Base-by-base conservation (phyloP, 2,888 invertebrate species). In the Entomobrya proxima region DNA sequence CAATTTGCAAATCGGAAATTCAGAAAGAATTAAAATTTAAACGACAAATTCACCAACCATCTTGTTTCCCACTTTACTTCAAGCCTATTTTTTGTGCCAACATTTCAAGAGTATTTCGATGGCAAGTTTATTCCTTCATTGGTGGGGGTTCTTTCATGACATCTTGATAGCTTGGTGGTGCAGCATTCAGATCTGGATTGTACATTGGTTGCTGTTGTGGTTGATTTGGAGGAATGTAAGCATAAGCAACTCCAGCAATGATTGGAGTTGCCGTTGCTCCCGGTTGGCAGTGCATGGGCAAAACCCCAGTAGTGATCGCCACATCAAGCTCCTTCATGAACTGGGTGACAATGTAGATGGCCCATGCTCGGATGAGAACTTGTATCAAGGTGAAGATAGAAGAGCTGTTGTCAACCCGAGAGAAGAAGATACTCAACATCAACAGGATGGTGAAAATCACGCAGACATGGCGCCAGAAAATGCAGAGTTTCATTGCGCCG, bases 391-490 rank as follows among this genome's bases (percentile, higher is more conserved):
- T 64, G 72, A 87, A 80, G 24, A 78, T 35, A 11, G 84, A 44
- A 11, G 72, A 27, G 55, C 52, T 77, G 18, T 55, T 24, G 13
- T 77, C 77, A 2, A 69, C 21, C 13, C 55, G 30, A 5, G 50
- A 37, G 72, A 85, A 37, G 11, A 83, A n/a, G 9, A 87, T 77
- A 40, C 75, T 52, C 52, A 85, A 32, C 47, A 87, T 79, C 37
- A 80, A 47, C 1, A 87, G 44, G 47, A 80, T 78, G 30, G 86
- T 88, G 81, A 86, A 88, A 6, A 87, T 77, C 13, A 88, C 75
- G 69, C 86, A 82, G 9, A 88, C 88, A 32, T 76, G 64, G 15
- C 86, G 44, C 88, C 88, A 88, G 18, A 85, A 86, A 13, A 76
- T 37, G 27, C 85, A 82, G 13, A 88, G 76, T 21, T 78, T 86